Percentiles rank a stretch among this genome's conserved stretches.
Conservation (phyloP, 2,797 vertebrate species). For the Numenius phaeopus region DNA sequence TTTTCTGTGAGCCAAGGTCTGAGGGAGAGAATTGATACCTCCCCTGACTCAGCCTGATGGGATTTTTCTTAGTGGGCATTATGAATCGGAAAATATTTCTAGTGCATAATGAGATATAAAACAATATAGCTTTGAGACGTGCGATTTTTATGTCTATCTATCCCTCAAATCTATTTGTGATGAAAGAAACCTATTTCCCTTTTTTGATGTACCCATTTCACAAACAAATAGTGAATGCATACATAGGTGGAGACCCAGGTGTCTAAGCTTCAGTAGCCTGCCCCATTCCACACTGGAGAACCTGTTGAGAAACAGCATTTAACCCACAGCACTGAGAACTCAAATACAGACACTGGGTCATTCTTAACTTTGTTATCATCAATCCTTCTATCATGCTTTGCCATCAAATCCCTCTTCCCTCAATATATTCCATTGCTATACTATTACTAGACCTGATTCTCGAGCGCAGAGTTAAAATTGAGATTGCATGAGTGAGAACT, state of each 20-base stretch:
- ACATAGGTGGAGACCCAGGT: background rate
- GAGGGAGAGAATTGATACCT: background rate
- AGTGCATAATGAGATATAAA: background rate
- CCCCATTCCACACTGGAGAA: background rate
- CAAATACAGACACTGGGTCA: background rate
- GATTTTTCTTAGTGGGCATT: background rate
- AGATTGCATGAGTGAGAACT: constrained; percentile 19
- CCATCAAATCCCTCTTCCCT: background rate
- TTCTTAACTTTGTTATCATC: background rate
- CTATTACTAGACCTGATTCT: background rate
- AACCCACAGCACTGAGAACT: background rate
- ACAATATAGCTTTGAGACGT: background rate
- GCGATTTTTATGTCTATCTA: background rate
- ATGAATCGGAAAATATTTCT: background rate
- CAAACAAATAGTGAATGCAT: background rate
- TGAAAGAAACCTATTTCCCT: background rate
- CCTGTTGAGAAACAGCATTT: background rate
- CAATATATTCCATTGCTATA: background rate
- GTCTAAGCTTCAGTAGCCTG: background rate
- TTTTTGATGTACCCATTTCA: background rate
- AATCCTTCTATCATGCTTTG: background rate
- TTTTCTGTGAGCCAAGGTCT: background rate
- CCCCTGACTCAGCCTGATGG: background rate
- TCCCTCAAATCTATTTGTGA: background rate
- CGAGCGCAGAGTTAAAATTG: background rate